These are phyloP conservation scores for Myopa testacea DNA, from an alignment of 2,888 invertebrate species.

Conservation along the genomic window DNA sequence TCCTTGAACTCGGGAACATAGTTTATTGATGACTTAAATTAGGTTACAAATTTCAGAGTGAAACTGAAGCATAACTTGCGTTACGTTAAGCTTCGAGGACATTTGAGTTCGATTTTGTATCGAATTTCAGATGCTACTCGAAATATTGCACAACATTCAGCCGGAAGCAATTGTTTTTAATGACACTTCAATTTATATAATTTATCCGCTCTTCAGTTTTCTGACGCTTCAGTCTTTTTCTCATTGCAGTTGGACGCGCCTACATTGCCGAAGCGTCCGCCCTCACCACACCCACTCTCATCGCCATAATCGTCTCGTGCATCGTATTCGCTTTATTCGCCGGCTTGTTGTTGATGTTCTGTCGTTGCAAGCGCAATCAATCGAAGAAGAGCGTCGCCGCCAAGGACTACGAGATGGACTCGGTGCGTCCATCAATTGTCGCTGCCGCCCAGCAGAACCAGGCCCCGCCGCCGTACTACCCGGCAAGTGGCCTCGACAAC, in stretches of 20 bases:
- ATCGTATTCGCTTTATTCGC: conserved; percentile 84
- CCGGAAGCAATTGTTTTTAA: conserved; percentile 25
- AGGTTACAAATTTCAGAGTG: too few species aligned
- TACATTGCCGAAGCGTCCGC: conserved; percentile 84
- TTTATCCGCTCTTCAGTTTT: conserved; percentile 8
- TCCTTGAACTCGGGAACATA: too few species aligned
- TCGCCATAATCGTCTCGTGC: conserved; percentile 82
- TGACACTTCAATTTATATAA: conserved; percentile 26
- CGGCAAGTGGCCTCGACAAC: conserved; percentile 89
- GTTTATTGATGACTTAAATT: too few species aligned
- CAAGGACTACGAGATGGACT: conserved; percentile 93
- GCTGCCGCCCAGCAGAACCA: conserved; percentile 85
- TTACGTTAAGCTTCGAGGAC: too few species aligned
- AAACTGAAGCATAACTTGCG: too few species aligned
- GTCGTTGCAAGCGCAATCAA: conserved; percentile 85
- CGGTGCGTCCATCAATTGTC: conserved; percentile 85
- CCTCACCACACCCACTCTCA: conserved; percentile 81
- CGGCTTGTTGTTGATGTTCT: conserved; percentile 83
- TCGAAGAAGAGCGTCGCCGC: conserved; percentile 83
- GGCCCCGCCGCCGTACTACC: conserved; percentile 90
- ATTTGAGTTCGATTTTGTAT: too few species aligned
- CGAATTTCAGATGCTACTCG: background rate
- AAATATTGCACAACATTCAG: conserved; percentile 26
- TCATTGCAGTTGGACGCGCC: conserved; percentile 78
- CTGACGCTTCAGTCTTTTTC: conserved; percentile 41